phyloP scores from a whole-genome alignment of 2,113 vertebrate species.

The Theristicus caerulescens region DNA sequence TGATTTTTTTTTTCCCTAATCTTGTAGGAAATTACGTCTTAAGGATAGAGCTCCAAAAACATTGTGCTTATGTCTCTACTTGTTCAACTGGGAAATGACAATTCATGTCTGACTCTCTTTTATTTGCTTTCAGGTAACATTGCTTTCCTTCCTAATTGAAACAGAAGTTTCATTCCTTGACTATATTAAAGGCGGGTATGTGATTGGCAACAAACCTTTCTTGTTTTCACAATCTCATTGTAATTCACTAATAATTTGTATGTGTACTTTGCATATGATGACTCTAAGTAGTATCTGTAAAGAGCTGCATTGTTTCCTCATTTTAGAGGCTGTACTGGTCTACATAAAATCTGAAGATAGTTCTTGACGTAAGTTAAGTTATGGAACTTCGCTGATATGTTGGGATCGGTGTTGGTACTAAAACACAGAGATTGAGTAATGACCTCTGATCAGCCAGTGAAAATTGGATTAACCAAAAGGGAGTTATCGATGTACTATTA shows the following conservation, averaged over 20 bases:
- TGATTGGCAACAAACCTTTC: slow-evolving; percentile 44
- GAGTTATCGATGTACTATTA: background rate
- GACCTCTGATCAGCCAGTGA: background rate
- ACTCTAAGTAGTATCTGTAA: background rate
- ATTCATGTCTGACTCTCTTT: slow-evolving; percentile 52
- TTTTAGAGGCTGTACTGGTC: background rate
- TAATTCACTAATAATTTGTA: background rate
- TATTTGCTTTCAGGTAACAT: slow-evolving; percentile 87
- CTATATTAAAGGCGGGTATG: slow-evolving; percentile 99
- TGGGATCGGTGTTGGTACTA: background rate
- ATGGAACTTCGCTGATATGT: background rate
- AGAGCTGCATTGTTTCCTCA: background rate
- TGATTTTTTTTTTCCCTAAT: background rate
- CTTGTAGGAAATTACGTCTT: background rate
- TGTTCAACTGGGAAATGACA: slow-evolving; percentile 20
- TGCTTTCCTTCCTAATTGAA: slow-evolving; percentile 97
- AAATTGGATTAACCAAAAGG: background rate
- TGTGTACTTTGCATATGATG: background rate
- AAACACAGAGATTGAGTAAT: background rate
- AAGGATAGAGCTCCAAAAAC: background rate
- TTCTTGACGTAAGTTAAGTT: background rate
- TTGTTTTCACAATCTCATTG: slow-evolving; percentile 5
- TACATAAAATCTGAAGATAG: background rate
- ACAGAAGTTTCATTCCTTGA: slow-evolving; percentile 98
- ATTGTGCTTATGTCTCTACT: slow-evolving; percentile 17